A percentile compares a stretch with the other conserved stretches of the same genome.
phyloP scores from a whole-genome alignment of 2,113 vertebrate species.

The Lycocorax pyrrhopterus region DNA sequence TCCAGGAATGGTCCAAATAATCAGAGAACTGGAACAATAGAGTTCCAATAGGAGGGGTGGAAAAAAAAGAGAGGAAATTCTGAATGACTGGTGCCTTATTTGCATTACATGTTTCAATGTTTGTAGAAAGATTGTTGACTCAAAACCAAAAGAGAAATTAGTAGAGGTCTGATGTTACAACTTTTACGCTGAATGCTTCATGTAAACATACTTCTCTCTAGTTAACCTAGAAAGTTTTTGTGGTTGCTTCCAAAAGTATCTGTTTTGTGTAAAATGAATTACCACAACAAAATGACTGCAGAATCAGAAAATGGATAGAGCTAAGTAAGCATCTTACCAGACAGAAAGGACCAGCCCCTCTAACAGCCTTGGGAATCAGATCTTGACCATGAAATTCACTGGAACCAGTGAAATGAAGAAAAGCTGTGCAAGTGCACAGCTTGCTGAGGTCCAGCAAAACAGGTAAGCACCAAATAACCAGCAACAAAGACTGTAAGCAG shows the following conservation, averaged over 20 bases:
- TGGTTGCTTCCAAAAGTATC: not conserved
- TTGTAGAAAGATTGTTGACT: not conserved
- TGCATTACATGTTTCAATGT: not conserved
- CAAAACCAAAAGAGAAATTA: not conserved
- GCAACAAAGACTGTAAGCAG: not conserved
- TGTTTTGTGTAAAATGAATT: not conserved
- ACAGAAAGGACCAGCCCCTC: not conserved
- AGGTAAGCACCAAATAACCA: not conserved
- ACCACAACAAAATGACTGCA: not conserved
- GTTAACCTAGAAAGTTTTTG: not conserved
- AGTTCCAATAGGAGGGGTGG: not conserved
- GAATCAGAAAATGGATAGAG: not conserved
- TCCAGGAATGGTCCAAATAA: not conserved
- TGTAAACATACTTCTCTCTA: not conserved
- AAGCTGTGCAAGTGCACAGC: not conserved
- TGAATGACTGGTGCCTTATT: not conserved
- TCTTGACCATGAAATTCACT: not conserved
- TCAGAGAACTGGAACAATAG: not conserved
- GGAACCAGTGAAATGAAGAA: not conserved
- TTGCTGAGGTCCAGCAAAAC: not conserved
- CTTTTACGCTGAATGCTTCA: not conserved
- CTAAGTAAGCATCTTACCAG: not conserved
- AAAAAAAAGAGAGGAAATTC: not conserved
- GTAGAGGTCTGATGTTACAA: not conserved
- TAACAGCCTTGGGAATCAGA: not conserved